These are phyloP conservation scores for Pygoscelis adeliae DNA, from an alignment of 2,113 vertebrate genomes.

Conservation along the genomic window DNA sequence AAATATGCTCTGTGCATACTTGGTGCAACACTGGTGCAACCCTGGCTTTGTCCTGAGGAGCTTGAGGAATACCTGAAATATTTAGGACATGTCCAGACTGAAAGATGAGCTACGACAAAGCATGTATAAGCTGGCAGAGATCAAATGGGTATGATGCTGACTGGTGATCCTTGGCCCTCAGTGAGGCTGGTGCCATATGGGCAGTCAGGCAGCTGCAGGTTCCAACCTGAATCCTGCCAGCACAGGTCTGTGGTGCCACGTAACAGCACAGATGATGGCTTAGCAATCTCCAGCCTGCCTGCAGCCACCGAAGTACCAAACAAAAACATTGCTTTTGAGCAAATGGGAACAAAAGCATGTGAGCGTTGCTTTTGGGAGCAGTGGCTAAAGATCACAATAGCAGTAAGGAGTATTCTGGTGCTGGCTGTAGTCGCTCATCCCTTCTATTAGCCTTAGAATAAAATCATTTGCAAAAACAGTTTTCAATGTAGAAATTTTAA, in stretches of 20 bases:
- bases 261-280: not conserved
- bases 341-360: not conserved
- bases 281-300: not conserved
- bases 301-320: not conserved
- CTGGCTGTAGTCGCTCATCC: not conserved
- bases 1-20: not conserved
- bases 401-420: not conserved
- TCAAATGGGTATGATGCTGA: rapidly evolving
- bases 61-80: not conserved
- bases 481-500: not conserved
- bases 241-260: not conserved
- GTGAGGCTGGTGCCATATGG: rapidly evolving
- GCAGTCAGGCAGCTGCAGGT: not conserved
- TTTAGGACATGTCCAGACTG: not conserved
- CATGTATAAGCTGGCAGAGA: not conserved
- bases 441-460: not conserved
- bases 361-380: not conserved
- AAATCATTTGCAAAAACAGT: not conserved
- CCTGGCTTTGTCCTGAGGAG: not conserved
- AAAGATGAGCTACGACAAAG: not conserved
- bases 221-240: not conserved
- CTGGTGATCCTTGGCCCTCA: not conserved
- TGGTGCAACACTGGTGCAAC: not conserved
- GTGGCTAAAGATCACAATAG: not conserved
- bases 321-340: not conserved